phyloP scores from a whole-genome alignment of 1,140 invertebrate species.

The Patella vulgata region DNA sequence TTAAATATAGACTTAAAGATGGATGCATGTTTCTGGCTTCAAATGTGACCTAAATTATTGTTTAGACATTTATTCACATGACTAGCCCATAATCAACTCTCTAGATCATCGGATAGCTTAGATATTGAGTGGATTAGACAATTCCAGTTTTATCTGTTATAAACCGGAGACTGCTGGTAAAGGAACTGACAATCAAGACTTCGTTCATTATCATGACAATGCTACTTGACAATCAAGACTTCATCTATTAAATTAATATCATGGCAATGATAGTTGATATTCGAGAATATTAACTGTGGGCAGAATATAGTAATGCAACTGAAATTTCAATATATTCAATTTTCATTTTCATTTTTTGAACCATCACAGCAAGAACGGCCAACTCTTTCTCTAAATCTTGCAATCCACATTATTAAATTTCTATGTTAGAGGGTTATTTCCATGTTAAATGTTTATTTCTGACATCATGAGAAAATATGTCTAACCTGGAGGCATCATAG shows the following conservation, averaged over 20 bases:
- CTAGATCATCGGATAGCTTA: too few relatives aligned
- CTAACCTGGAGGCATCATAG: constrained; percentile 42
- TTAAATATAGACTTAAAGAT: not conserved
- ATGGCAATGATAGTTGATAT: too few relatives aligned
- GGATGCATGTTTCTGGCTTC: not conserved
- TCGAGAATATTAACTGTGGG: too few relatives aligned
- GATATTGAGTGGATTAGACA: too few relatives aligned
- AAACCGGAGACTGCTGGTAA: too few relatives aligned
- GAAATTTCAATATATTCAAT: constrained; percentile 4
- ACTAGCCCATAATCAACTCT: not conserved
- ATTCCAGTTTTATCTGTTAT: too few relatives aligned
- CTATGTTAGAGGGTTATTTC: not conserved
- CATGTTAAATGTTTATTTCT: not conserved
- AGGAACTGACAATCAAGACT: too few relatives aligned
- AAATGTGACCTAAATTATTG: not conserved
- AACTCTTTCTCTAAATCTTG: not conserved
- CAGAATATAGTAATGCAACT: too few relatives aligned
- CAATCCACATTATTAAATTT: not conserved
- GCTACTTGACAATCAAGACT: too few relatives aligned
- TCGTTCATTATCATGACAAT: too few relatives aligned
- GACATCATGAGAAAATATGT: not conserved
- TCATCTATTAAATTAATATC: too few relatives aligned
- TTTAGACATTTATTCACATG: not conserved
- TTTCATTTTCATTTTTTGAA: too few relatives aligned
- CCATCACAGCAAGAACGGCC: not conserved